phyloP scores from a whole-genome alignment of 2,888 invertebrate genomes.

The Mythimna vitellina region DNA sequence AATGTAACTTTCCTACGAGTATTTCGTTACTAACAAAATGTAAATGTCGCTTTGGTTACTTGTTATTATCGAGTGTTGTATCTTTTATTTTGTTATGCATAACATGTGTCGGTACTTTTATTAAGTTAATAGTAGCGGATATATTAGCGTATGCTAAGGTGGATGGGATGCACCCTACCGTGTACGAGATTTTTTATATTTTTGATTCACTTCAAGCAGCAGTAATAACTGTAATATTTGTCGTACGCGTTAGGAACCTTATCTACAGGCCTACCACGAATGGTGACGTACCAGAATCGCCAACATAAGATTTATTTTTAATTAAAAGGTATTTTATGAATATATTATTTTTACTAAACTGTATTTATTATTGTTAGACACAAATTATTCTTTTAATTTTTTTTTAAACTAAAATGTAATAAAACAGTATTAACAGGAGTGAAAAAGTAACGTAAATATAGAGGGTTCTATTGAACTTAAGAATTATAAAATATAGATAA shows the following conservation, averaged over 20 bases:
- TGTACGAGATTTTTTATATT: slow-evolving; percentile 13
- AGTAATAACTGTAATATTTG: slow-evolving; percentile 24
- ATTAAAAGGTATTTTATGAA: not conserved
- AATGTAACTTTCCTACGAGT: not conserved
- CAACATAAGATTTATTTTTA: not conserved
- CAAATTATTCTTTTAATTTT: too few relatives aligned
- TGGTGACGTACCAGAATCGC: not conserved
- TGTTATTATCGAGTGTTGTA: slow-evolving; percentile 17
- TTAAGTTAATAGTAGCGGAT: slow-evolving; percentile 16
- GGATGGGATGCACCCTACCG: not conserved
- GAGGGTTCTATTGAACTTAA: too few relatives aligned
- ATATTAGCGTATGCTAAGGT: slow-evolving; percentile 13
- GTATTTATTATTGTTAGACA: too few relatives aligned
- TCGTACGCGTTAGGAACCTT: slow-evolving; percentile 7
- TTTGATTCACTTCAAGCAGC: slow-evolving; percentile 20
- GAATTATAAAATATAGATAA: too few relatives aligned
- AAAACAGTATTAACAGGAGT: too few relatives aligned
- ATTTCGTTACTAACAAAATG: not conserved
- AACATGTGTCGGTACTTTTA: not conserved
- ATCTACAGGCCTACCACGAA: not conserved
- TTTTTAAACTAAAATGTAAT: too few relatives aligned
- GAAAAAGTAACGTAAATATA: too few relatives aligned
- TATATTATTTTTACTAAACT: too few relatives aligned
- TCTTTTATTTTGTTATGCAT: slow-evolving; percentile 17
- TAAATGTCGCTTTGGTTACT: not conserved